Conservation (phyloP, 2,888 invertebrate genomes). For the Ligdia adustata region DNA sequence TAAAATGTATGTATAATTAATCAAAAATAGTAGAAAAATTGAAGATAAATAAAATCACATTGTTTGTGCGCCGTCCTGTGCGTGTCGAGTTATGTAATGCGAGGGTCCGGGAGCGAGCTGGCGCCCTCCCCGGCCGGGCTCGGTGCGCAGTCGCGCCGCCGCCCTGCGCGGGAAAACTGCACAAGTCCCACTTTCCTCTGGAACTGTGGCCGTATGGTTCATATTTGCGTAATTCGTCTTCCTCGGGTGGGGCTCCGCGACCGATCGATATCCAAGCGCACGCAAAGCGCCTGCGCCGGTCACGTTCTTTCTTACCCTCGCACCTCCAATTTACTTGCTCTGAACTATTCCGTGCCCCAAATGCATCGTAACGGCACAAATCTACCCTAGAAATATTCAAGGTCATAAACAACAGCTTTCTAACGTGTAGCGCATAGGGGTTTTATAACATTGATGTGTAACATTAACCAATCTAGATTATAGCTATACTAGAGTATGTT, state of each 20-base stretch:
- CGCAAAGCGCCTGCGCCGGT: conserved; percentile 42
- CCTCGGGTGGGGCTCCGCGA: conserved; percentile 20
- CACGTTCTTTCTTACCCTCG: conserved; percentile 24
- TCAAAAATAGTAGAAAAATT: conserved; percentile 73
- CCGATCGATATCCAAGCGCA: conserved; percentile 42
- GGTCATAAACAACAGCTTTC: conserved; percentile 40
- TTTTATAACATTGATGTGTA: no score
- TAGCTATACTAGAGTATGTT: no score
- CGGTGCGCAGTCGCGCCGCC: conserved; percentile 42
- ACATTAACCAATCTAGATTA: no score
- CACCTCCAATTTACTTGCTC: conserved; percentile 37
- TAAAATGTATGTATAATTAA: conserved; percentile 78
- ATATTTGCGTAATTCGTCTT: conserved; percentile 5
- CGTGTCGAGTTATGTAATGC: conserved; percentile 82
- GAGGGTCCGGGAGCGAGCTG: conserved; percentile 66
- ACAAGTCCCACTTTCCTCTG: conserved; percentile 26
- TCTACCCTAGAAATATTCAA: conserved; percentile 53
- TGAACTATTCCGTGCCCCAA: conserved; percentile 52
- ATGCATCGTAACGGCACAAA: conserved; percentile 49
- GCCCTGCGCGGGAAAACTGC: conserved; percentile 46
- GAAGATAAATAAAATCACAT: conserved; percentile 81
- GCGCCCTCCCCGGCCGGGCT: conserved; percentile 44
- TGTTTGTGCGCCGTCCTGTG: conserved; percentile 84
- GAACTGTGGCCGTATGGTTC: conserved; percentile 14
- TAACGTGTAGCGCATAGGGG: no score